Evolutionary conservation across 2,113 vertebrate species (phyloP), one percentile per base, ranked within the genome.

Genomic region (Progne subis): DNA sequence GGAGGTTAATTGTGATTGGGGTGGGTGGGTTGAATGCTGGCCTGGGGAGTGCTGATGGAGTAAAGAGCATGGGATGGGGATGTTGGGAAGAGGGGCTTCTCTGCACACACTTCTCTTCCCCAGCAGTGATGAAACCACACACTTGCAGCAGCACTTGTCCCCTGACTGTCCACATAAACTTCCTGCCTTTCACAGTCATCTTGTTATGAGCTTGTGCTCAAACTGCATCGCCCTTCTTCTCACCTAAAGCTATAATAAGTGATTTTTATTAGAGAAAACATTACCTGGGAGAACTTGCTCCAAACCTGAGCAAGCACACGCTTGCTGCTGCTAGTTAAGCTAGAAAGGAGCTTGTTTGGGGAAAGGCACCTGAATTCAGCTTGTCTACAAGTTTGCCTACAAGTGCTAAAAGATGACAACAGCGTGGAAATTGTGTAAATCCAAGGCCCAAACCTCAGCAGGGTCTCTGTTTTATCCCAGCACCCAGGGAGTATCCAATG

Each of bases 1-100:
- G 94, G 90, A 94, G 95, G 96, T 96, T 92, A 92, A 97, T 96
- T 89, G 81, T 94, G 43, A 26, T 64, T 49, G 34, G 94, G 74
- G 74, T 90, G 29, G 92, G 70, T 87, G 8, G 92, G 67, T 61
- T 78, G 95, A 91, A 26, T 43, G 71, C 89, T 96, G 3, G 29
- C 39, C 69, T 64, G 89, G 4, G 9, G 68, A 76, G 84, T 65
- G 78, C 90, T 76, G 94, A 81, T 95, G 92, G 91, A 87, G 64
- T 72, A 91, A 57, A 96, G 92, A 82, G 70, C 82, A 53, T 5
- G 19, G 81, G 79, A 46, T 69, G 43, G 19, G 81, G 79, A 46
- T 69, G 43, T 65, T 94, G 88, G 46, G 81, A 68, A 76, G 72
- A 94, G 88, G 8, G 9, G 32, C 70, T 94, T 91, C 86, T 91